These are phyloP conservation scores for Spodoptera exigua DNA, from an alignment of 2,888 invertebrate genomes.

Conservation along the genomic window DNA sequence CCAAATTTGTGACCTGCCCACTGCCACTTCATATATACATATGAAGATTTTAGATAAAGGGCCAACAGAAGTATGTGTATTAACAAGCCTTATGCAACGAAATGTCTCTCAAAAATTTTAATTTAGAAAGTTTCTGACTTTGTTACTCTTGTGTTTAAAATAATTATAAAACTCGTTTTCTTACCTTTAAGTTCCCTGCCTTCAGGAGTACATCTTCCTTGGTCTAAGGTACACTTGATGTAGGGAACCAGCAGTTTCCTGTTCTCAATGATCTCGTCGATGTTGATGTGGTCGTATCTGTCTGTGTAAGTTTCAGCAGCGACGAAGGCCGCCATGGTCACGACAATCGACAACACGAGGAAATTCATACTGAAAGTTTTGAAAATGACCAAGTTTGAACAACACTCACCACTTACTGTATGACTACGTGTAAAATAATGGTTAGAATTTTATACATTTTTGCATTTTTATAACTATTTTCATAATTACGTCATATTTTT, in stretches of 20 bases:
- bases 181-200: slow-evolving; percentile 92
- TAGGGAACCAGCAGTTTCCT: slow-evolving; percentile 91
- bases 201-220: slow-evolving; percentile 91
- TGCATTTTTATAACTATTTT: slow-evolving; percentile 37
- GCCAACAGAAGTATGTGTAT: too few relatives aligned
- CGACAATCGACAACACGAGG: slow-evolving; percentile 49
- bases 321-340: slow-evolving; percentile 46
- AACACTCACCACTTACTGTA: background rate
- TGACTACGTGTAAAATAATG: slow-evolving; percentile 14
- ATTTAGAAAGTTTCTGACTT: too few relatives aligned
- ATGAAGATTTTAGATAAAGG: too few relatives aligned
- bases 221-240: slow-evolving; percentile 91
- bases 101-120: too few relatives aligned
- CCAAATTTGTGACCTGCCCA: too few relatives aligned
- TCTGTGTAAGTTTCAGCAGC: slow-evolving; percentile 86
- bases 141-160: too few relatives aligned
- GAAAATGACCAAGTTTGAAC: background rate
- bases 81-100: too few relatives aligned
- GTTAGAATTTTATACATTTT: background rate
- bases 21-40: too few relatives aligned
- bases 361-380: slow-evolving; percentile 66
- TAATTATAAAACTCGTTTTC: slow-evolving; percentile 39
- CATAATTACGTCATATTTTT: slow-evolving; percentile 24
- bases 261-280: slow-evolving; percentile 91
- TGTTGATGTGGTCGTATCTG: slow-evolving; percentile 91